These are phyloP conservation scores for Bombycilla garrulus DNA, from an alignment of 2,113 vertebrate species.

Conservation along the genomic window DNA sequence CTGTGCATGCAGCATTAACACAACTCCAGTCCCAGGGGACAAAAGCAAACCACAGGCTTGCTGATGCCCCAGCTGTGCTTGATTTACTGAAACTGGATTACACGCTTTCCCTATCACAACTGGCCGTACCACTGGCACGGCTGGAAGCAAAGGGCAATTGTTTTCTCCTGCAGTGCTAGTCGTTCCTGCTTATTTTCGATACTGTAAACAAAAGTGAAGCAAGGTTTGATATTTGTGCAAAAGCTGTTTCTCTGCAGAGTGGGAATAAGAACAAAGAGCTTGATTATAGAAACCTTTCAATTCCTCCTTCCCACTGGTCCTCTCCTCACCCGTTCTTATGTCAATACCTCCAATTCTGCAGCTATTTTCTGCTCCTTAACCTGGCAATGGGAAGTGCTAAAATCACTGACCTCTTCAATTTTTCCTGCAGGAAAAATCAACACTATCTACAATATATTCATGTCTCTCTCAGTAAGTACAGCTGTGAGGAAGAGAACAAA, in stretches of 20 bases:
- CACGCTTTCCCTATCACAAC: background rate
- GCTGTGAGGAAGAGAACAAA: conserved; percentile 11
- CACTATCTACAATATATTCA: background rate
- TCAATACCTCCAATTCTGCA: background rate
- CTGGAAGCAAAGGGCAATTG: background rate
- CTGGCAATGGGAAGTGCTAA: background rate
- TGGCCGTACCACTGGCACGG: background rate
- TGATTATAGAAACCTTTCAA: background rate
- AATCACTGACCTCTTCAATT: background rate
- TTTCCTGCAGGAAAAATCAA: background rate
- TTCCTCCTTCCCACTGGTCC: background rate
- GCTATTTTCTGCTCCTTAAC: background rate
- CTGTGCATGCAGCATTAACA: background rate
- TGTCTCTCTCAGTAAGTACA: background rate
- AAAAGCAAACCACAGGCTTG: background rate
- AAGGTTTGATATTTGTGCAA: background rate
- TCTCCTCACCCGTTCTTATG: background rate
- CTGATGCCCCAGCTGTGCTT: background rate
- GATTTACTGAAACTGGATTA: background rate
- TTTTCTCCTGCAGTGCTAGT: background rate
- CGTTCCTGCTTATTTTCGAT: background rate
- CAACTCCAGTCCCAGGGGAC: background rate
- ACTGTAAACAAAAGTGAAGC: background rate
- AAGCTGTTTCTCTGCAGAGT: background rate
- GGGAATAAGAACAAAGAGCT: background rate